Conservation (phyloP, 2,113 vertebrate genomes). For the Tinamus guttatus region DNA sequence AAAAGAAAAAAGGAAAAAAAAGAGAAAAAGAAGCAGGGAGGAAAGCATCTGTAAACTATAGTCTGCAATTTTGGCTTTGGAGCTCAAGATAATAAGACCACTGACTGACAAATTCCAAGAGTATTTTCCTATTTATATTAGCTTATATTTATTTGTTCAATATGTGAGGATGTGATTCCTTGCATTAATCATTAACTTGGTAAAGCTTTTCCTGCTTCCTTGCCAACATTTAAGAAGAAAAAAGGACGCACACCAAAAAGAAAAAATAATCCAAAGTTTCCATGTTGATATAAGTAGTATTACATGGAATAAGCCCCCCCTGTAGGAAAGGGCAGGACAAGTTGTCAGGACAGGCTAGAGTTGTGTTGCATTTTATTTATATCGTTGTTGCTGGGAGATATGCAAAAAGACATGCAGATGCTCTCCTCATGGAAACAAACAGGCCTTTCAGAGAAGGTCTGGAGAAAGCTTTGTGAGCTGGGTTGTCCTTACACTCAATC, state of each 20-base stretch:
- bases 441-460: constrained; percentile 28
- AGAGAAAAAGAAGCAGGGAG: neutral
- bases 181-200: constrained; percentile 65
- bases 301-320: neutral
- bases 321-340: constrained; percentile 19
- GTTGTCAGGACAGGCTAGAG: neutral
- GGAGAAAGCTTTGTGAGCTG: neutral
- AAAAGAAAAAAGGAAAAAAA: neutral
- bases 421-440: constrained; percentile 22
- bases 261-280: neutral
- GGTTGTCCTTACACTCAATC: neutral
- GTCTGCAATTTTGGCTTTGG: constrained; percentile 56
- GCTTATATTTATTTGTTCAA: constrained; percentile 71
- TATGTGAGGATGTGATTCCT: constrained; percentile 70
- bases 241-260: neutral
- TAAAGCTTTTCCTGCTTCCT: constrained; percentile 55
- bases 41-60: constrained; percentile 69
- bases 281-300: neutral
- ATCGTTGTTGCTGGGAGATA: constrained; percentile 59
- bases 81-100: constrained; percentile 64
- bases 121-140: constrained; percentile 71
- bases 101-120: constrained; percentile 63
- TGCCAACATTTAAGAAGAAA: constrained; percentile 31
- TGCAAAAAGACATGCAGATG: constrained; percentile 10
- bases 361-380: constrained; percentile 53